Base-by-base conservation (phyloP, 2,113 vertebrate species). In the Rhodinocichla rosea region DNA sequence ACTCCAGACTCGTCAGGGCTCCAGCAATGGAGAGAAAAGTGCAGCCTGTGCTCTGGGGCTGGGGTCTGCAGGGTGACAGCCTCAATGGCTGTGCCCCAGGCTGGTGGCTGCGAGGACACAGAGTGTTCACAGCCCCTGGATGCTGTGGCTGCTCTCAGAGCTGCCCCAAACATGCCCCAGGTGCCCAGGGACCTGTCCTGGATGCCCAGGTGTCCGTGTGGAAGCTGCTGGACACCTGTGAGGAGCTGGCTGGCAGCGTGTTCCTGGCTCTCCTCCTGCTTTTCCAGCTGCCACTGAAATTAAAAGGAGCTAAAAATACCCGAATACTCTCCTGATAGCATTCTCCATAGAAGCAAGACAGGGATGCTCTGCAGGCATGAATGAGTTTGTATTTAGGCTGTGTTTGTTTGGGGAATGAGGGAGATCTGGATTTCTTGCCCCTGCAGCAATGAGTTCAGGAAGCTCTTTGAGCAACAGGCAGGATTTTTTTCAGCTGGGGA, bases 281-380 rank as follows among this genome's bases (percentile, higher is more conserved):
- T 83, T 90, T 95, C 79, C 87, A 90, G 79, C 78, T 94, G 93
- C 71, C 94, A 62, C 71, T 67, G 86, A 79, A 67, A 88, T 92
- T 95, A 90, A 91, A 95, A 86, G 35, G 19, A 90, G 82, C 85
- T 93, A 90, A 94, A 95, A 96, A 96, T 90, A 93, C 44, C 59
- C 59, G 83, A 74, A 80, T 59, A 26, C 59, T 90, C 83, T 92
- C 75, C 67, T 7, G 14, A 21, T 20, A 37, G 50, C 75, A 15
- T 86, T 88, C 92, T 80, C 52, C 32, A 5, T 20, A 23, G 56
- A 52, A 92, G 64, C 42, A 87, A 71, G 60, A 77, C 17, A 74
- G 47, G 68, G 90, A 90, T 94, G 92, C 88, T 88, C 47, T 67
- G 67, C 39, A 67, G 55, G 47, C 84, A 55, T 39, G 59, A 91